Evolutionary conservation across 2,113 vertebrate genomes (phyloP).

Genomic region (Cercopithecus mona): DNA sequence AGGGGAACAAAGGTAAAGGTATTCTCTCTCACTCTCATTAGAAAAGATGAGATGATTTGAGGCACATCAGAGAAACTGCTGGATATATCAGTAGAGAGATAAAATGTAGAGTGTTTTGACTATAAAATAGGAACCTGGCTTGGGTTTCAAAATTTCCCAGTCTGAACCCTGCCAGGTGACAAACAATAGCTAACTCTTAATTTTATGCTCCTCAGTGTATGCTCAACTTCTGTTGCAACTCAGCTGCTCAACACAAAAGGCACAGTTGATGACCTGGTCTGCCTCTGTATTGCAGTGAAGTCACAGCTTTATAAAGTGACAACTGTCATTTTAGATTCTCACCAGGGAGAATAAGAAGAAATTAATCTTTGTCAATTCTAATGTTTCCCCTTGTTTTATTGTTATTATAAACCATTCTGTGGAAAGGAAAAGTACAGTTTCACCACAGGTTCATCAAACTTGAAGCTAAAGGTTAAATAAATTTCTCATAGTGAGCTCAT

Average conservation of each 20-base stretch:
- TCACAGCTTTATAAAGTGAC: conserved; percentile 74
- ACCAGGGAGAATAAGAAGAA: conserved; percentile 69
- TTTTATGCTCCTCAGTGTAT: not conserved
- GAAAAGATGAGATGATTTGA: not conserved
- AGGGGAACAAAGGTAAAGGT: not conserved
- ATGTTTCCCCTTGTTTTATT: conserved; percentile 77
- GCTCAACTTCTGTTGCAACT: not conserved
- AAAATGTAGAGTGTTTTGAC: not conserved
- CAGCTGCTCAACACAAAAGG: conserved; percentile 45
- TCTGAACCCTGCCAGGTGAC: conserved; percentile 57
- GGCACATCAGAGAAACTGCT: not conserved
- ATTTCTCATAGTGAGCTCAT: conserved; percentile 67
- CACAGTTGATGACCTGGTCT: conserved; percentile 61
- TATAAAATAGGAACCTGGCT: not conserved
- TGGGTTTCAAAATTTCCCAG: conserved; percentile 59
- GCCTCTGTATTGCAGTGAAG: conserved; percentile 48
- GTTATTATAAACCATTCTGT: conserved; percentile 68
- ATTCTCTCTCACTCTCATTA: not conserved
- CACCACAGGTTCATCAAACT: conserved; percentile 71
- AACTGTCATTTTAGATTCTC: conserved; percentile 73
- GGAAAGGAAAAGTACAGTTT: conserved; percentile 64
- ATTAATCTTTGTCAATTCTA: conserved; percentile 76
- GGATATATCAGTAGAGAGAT: not conserved
- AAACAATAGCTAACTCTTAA: not conserved
- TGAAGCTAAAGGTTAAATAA: conserved; percentile 80